These are phyloP conservation scores for Pharmacophagus antenor DNA, from an alignment of 2,888 invertebrate species.

Conservation along the genomic window DNA sequence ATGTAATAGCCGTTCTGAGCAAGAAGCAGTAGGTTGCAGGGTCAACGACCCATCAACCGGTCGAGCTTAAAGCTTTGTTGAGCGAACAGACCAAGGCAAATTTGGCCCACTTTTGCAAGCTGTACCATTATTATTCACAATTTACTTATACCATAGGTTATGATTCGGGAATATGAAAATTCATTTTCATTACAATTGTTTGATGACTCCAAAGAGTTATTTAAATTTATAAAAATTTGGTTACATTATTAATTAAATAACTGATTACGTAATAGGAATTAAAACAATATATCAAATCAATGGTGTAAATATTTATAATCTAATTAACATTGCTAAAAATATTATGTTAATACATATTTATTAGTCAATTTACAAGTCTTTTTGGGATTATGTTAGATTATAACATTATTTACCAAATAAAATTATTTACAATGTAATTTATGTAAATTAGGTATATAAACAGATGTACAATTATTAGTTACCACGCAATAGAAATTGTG, in stretches of 20 bases:
- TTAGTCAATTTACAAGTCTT: no score
- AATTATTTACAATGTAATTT: background rate
- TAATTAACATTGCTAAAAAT: background rate
- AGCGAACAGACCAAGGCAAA: conserved; percentile 61
- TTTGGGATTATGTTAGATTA: no score
- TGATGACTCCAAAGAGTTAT: no score
- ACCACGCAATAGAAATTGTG: background rate
- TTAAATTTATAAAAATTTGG: no score
- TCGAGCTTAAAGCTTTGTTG: conserved; percentile 70
- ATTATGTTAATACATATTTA: background rate
- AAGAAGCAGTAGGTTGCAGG: conserved; percentile 70
- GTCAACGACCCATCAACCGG: conserved; percentile 74
- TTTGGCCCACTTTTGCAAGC: conserved; percentile 71
- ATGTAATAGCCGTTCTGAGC: conserved; percentile 42
- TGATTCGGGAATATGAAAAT: background rate
- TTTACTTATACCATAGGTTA: background rate
- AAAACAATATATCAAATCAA: no score
- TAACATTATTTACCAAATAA: no score
- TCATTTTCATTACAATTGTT: background rate
- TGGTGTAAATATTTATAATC: background rate
- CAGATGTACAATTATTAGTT: background rate
- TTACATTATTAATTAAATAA: no score
- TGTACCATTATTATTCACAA: conserved; percentile 30
- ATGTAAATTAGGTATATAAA: background rate
- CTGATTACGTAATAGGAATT: no score